A percentile compares a stretch with the other conserved stretches of the same genome.
Evolutionary conservation across 1,140 invertebrate genomes (phyloP).

Genomic region (Diabrotica undecimpunctata): DNA sequence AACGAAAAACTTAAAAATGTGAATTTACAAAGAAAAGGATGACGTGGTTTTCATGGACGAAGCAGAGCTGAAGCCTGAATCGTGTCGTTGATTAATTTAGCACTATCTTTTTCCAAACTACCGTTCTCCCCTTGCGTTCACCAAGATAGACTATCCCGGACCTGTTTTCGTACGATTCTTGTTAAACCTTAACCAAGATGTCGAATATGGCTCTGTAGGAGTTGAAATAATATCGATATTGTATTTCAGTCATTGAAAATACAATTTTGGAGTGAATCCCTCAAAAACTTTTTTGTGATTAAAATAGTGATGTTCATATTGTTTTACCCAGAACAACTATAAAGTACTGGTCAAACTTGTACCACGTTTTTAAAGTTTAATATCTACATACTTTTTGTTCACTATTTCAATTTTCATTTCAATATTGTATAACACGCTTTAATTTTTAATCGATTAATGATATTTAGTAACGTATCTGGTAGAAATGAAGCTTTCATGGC

Average conservation of each 20-base stretch:
- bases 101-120: slow-evolving; percentile 25
- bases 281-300: slow-evolving; percentile 23
- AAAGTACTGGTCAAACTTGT: slow-evolving; percentile 31
- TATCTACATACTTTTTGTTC: slow-evolving; percentile 21
- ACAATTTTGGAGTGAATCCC: slow-evolving; percentile 20
- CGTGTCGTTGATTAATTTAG: slow-evolving; percentile 19
- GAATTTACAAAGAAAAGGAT: slow-evolving; percentile 8
- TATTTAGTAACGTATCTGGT: slow-evolving; percentile 1
- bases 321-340: slow-evolving; percentile 21
- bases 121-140: slow-evolving; percentile 34
- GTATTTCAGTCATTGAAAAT: slow-evolving; percentile 34
- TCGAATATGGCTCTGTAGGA: slow-evolving; percentile 38
- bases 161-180: slow-evolving; percentile 40
- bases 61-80: slow-evolving; percentile 20
- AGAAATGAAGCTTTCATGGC: not conserved
- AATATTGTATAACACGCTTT: slow-evolving; percentile 12
- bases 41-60: slow-evolving; percentile 17
- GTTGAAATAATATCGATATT: slow-evolving; percentile 40
- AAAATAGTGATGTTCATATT: slow-evolving; percentile 29
- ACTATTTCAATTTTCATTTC: slow-evolving; percentile 7
- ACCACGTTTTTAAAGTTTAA: slow-evolving; percentile 32
- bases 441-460: not conserved
- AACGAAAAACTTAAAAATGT: not conserved
- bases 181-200: slow-evolving; percentile 44
- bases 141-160: slow-evolving; percentile 42